A percentile compares a stretch with the other conserved stretches of the same genome.
Evolutionary conservation across 2,888 invertebrate species (phyloP).

Genomic region (Dorcus hopei): DNA sequence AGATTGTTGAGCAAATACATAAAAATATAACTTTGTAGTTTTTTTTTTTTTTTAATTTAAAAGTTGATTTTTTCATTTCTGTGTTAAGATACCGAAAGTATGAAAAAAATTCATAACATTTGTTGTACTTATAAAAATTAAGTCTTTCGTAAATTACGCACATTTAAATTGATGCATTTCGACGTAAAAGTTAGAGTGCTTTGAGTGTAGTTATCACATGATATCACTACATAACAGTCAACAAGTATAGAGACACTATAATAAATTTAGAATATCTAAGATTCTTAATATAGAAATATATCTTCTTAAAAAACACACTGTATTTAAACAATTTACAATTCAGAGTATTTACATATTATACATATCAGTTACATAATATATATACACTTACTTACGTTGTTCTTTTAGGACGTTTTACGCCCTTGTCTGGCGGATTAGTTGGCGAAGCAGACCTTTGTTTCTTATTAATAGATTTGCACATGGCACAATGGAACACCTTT

Average conservation of each 20-base stretch:
- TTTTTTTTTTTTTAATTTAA: too few relatives aligned
- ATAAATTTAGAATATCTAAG: slow-evolving; percentile 17
- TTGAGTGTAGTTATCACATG: slow-evolving; percentile 32
- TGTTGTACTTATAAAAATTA: too few relatives aligned
- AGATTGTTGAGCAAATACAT: too few relatives aligned
- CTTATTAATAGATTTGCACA: slow-evolving; percentile 43
- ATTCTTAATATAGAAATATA: slow-evolving; percentile 25
- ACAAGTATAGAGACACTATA: slow-evolving; percentile 35
- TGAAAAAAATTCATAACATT: not conserved
- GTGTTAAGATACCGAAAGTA: not conserved
- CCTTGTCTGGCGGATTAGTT: slow-evolving; percentile 36
- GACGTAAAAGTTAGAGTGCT: slow-evolving; percentile 18
- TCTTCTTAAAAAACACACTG: slow-evolving; percentile 27
- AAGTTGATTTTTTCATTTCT: too few relatives aligned
- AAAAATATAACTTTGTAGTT: too few relatives aligned
- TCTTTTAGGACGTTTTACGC: slow-evolving; percentile 39
- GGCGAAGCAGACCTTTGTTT: slow-evolving; percentile 36
- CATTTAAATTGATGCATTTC: not conserved
- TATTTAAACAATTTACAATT: slow-evolving; percentile 29
- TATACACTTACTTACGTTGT: slow-evolving; percentile 33
- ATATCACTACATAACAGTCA: slow-evolving; percentile 38
- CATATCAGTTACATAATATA: slow-evolving; percentile 20
- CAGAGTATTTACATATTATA: slow-evolving; percentile 41
- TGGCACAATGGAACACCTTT: slow-evolving; percentile 52
- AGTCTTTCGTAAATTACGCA: too few relatives aligned